Evolutionary conservation across 2,797 vertebrate genomes (phyloP).

Genomic region (Cyprinella venusta): DNA sequence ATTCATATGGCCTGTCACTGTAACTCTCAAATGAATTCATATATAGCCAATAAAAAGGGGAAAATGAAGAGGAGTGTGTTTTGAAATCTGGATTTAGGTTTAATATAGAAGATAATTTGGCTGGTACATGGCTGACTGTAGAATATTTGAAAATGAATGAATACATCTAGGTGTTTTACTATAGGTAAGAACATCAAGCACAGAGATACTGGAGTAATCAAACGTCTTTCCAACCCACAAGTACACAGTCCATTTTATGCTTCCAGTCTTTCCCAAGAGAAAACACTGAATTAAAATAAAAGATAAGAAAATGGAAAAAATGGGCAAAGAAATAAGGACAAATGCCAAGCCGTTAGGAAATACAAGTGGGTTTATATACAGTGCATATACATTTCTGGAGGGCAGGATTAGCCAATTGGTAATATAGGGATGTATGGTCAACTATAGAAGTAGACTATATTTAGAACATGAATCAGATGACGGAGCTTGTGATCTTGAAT

Average conservation of each 20-base stretch:
- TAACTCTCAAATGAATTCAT: slow-evolving; percentile 11
- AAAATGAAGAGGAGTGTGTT: neutral
- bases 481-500: neutral
- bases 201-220: slow-evolving; percentile 15
- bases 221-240: neutral
- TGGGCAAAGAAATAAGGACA: slow-evolving; percentile 19
- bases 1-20: slow-evolving; percentile 46
- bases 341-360: neutral
- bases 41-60: slow-evolving; percentile 21
- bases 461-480: slow-evolving; percentile 36
- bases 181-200: neutral
- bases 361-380: neutral
- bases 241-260: slow-evolving; percentile 24
- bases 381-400: slow-evolving; percentile 7
- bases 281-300: slow-evolving; percentile 24
- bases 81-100: slow-evolving; percentile 12
- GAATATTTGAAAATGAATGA: slow-evolving; percentile 9
- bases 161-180: neutral
- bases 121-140: neutral
- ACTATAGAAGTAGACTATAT: slow-evolving; percentile 5
- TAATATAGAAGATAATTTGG: slow-evolving; percentile 2
- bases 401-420: slow-evolving; percentile 27
- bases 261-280: slow-evolving; percentile 10
- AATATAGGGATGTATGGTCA: neutral
- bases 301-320: slow-evolving; percentile 35